Evolutionary conservation across 2,888 invertebrate genomes (phyloP).

Genomic region (Lithophane leautieri): DNA sequence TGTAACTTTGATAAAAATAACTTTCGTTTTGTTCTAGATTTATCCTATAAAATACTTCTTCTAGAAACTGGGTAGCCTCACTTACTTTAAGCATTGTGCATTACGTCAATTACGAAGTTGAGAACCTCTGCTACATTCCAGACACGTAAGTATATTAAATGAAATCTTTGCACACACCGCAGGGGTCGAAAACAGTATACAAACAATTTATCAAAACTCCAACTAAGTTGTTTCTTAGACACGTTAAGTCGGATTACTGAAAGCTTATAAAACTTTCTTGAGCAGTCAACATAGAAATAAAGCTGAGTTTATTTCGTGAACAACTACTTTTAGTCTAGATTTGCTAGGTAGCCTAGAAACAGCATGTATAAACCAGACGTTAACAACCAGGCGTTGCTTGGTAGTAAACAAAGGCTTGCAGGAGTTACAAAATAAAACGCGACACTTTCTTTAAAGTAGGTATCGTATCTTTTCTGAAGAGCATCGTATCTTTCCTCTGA

Average conservation of each 20-base stretch:
- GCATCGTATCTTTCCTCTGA: slow-evolving; percentile 4
- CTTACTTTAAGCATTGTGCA: not conserved
- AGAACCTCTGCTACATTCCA: not conserved
- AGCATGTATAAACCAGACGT: slow-evolving; percentile 16
- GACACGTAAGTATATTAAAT: not conserved
- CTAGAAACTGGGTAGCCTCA: not conserved
- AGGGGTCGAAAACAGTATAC: slow-evolving; percentile 35
- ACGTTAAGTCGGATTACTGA: slow-evolving; percentile 39
- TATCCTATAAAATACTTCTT: not conserved
- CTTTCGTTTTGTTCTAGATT: not conserved
- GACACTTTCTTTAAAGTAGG: slow-evolving; percentile 41
- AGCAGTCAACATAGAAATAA: slow-evolving; percentile 29
- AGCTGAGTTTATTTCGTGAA: slow-evolving; percentile 20
- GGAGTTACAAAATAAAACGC: slow-evolving; percentile 37
- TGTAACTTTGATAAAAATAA: not conserved
- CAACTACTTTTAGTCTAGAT: slow-evolving; percentile 28
- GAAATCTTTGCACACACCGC: slow-evolving; percentile 31
- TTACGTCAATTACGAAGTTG: not conserved
- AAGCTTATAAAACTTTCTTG: slow-evolving; percentile 46
- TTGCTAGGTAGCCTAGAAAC: slow-evolving; percentile 6
- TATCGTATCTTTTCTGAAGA: slow-evolving; percentile 31
- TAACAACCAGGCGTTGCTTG: slow-evolving; percentile 13
- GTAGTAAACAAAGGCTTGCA: slow-evolving; percentile 32
- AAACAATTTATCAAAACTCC: slow-evolving; percentile 49
- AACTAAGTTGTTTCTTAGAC: slow-evolving; percentile 45